phyloP scores from a whole-genome alignment of 2,797 vertebrate species.

The Lutjanus campechanus region DNA sequence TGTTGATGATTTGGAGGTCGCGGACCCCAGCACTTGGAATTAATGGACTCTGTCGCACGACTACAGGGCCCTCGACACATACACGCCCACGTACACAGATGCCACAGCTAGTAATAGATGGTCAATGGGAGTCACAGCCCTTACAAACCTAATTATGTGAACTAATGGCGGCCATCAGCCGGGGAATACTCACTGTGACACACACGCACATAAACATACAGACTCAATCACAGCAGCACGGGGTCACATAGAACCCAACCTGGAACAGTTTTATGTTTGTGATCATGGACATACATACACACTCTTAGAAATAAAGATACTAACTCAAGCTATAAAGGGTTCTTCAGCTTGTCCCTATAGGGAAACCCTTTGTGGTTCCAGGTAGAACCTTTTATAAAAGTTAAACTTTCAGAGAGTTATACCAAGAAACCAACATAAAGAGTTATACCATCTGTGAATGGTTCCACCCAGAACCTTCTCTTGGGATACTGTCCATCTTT shows the following conservation, averaged over 20 bases:
- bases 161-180: slow-evolving; percentile 58
- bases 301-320: too few species aligned
- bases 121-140: slow-evolving; percentile 73
- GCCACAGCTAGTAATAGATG: slow-evolving; percentile 61
- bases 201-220: slow-evolving; percentile 27
- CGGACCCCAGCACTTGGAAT: slow-evolving; percentile 66
- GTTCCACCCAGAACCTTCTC: too few species aligned
- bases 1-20: slow-evolving; percentile 77
- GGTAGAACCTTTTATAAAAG: too few species aligned
- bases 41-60: slow-evolving; percentile 74
- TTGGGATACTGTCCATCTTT: too few species aligned
- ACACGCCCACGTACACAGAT: slow-evolving; percentile 56
- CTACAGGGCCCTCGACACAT: slow-evolving; percentile 52
- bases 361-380: too few species aligned
- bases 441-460: too few species aligned
- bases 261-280: not conserved
- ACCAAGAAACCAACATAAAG: too few species aligned
- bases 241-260: not conserved
- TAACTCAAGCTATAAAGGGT: too few species aligned
- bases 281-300: not conserved
- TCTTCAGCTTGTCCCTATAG: too few species aligned
- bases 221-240: slow-evolving; percentile 9
- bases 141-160: slow-evolving; percentile 78
- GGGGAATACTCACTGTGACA: slow-evolving; percentile 36
- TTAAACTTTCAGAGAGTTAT: too few species aligned